These are phyloP conservation scores for Aeoliscus strigatus DNA, from an alignment of 2,797 vertebrate genomes.

Conservation along the genomic window DNA sequence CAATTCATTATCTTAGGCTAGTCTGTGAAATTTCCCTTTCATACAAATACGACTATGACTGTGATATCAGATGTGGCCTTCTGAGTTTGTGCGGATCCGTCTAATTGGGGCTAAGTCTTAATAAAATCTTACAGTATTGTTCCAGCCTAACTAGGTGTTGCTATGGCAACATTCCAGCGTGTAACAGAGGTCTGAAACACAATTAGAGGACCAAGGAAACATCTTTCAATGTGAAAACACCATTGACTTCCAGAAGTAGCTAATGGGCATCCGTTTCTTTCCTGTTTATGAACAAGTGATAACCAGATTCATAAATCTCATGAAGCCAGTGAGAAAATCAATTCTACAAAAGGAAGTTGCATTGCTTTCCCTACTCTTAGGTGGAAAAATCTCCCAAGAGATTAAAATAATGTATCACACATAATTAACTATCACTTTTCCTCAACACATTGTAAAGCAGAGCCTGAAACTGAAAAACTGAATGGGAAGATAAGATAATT, in stretches of 20 bases:
- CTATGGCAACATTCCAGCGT: constrained; percentile 46
- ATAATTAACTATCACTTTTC: too few relatives aligned
- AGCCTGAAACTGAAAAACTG: too few relatives aligned
- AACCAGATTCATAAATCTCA: constrained; percentile 17
- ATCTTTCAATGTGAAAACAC: constrained; percentile 31
- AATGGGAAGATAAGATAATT: too few relatives aligned
- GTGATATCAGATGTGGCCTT: constrained; percentile 50
- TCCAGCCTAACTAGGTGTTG: constrained; percentile 60
- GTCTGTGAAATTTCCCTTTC: constrained; percentile 49
- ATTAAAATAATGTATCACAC: too few relatives aligned
- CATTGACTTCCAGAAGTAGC: constrained; percentile 17
- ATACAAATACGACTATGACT: constrained; percentile 47
- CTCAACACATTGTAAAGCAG: too few relatives aligned
- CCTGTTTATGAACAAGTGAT: constrained; percentile 19
- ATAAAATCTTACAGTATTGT: constrained; percentile 60
- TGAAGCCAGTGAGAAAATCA: background rate
- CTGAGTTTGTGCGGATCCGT: constrained; percentile 55
- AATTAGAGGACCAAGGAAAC: constrained; percentile 44
- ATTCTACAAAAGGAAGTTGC: background rate
- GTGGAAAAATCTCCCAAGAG: too few relatives aligned
- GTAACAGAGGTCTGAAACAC: constrained; percentile 49
- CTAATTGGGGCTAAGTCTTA: constrained; percentile 68
- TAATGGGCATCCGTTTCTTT: constrained; percentile 47
- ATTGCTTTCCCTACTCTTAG: too few relatives aligned
- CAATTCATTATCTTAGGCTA: constrained; percentile 50